These are phyloP conservation scores for Gasterosteus nipponicus DNA, from an alignment of 2,113 vertebrate genomes.

Conservation along the genomic window DNA sequence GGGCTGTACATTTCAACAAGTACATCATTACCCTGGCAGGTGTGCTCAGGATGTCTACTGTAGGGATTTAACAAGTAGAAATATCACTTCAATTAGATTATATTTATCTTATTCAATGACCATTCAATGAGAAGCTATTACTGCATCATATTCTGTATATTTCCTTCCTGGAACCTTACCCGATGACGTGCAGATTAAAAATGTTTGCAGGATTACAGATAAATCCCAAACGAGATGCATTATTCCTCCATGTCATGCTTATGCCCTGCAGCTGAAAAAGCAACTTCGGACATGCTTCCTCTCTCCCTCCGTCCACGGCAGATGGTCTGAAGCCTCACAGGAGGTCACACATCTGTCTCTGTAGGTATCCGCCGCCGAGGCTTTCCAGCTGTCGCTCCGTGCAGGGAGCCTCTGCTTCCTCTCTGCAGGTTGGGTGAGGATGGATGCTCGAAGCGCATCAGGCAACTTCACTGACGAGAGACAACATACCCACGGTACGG, in stretches of 20 bases:
- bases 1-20: background rate
- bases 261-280: constrained; percentile 47
- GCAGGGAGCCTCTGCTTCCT: background rate
- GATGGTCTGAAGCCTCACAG: constrained; percentile 20
- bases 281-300: constrained; percentile 66
- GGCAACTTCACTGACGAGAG: constrained; percentile 40
- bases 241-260: constrained; percentile 73
- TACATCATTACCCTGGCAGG: background rate
- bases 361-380: background rate
- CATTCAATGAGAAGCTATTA: background rate
- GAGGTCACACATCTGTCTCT: constrained; percentile 2
- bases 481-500: background rate
- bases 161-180: constrained; percentile 59
- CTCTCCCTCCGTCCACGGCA: background rate
- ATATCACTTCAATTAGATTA: background rate
- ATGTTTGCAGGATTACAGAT: constrained; percentile 70
- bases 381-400: constrained; percentile 1
- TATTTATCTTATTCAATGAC: background rate
- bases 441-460: constrained; percentile 25
- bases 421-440: background rate
- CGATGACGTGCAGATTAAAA: constrained; percentile 70
- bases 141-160: background rate
- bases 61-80: background rate
- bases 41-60: too few relatives aligned
- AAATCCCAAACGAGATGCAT: constrained; percentile 78